Conservation (phyloP, 2,888 invertebrate species). For the Philaethria dido region DNA sequence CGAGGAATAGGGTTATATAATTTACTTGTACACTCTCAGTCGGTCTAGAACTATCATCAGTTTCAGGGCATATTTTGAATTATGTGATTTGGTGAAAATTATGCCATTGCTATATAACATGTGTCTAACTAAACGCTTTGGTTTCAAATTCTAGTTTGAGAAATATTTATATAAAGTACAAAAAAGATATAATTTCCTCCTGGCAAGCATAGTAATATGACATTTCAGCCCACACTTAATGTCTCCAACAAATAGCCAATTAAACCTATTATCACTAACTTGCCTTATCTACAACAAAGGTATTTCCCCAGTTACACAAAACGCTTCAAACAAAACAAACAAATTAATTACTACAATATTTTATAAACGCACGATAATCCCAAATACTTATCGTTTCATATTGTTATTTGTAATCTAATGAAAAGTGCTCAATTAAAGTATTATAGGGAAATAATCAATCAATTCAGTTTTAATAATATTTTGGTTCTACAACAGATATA, state of each 20-base stretch:
- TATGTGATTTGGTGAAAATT: no score
- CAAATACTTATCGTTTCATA: conserved; percentile 1
- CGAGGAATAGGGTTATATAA: no score
- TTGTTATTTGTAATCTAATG: neutral
- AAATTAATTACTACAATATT: neutral
- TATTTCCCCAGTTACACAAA: conserved; percentile 9
- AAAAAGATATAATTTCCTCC: no score
- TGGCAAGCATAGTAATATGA: no score
- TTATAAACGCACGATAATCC: neutral
- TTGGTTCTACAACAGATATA: neutral
- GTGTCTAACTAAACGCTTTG: no score
- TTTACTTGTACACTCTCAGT: no score
- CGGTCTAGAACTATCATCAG: no score
- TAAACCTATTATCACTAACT: neutral
- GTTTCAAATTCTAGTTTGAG: neutral
- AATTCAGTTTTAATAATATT: conserved; percentile 1
- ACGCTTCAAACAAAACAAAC: conserved; percentile 1
- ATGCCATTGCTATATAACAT: no score
- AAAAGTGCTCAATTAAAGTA: neutral
- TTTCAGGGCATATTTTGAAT: no score
- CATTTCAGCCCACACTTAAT: no score
- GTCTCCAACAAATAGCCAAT: neutral
- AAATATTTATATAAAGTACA: neutral
- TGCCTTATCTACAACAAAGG: neutral
- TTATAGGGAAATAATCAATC: conserved; percentile 3